Base-by-base conservation (phyloP, 2,113 vertebrate species). In the Saccopteryx leptura region DNA sequence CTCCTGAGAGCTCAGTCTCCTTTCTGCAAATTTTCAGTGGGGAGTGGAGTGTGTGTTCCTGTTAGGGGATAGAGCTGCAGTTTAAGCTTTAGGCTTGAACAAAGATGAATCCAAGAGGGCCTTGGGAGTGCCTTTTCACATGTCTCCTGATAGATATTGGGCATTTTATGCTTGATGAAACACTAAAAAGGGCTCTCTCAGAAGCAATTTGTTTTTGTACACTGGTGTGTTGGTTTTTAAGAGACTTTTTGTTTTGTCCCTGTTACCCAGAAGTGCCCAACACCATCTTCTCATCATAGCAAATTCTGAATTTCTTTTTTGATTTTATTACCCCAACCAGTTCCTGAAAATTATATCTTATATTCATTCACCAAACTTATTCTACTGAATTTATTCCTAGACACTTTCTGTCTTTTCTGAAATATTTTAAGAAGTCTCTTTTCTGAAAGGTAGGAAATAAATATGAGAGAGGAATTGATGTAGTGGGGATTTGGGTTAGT, bases 81-180 rank as follows among this genome's bases (percentile, higher is more conserved):
- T 80, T 97, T 92, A 54, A 88, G 65, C 81, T 90, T 71, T 84
- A 96, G 54, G 5, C 3, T 60, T 76, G 60, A 88, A 68, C 18
- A 93, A 92, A 85, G 13, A n/a, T 26, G 28, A 75, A 75, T 81
- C 56, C 50, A 80, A 89, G 24, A 87, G 5, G 56, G 48, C 10
- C 18, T 68, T 66, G 54, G 31, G 15, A 93, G 6, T 82, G 56
- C 2, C 63, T 79, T 93, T 61, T 65, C 33, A 91, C 21, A 66
- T 87, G 82, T 88, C 60, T 69, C 3, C 2, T 93, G 87, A 93
- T 24, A 78, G 60, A 46, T 94, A 39, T 7, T 74, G 68, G 65
- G 76, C 31, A 69, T 71, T 68, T 78, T 31, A 60, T 92, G 21
- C 65, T 94, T 93, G 68, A 48, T 71, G 87, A 96, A 96, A 83